phyloP scores from a whole-genome alignment of 2,113 vertebrate genomes.

The Pelecanoides urinatrix region DNA sequence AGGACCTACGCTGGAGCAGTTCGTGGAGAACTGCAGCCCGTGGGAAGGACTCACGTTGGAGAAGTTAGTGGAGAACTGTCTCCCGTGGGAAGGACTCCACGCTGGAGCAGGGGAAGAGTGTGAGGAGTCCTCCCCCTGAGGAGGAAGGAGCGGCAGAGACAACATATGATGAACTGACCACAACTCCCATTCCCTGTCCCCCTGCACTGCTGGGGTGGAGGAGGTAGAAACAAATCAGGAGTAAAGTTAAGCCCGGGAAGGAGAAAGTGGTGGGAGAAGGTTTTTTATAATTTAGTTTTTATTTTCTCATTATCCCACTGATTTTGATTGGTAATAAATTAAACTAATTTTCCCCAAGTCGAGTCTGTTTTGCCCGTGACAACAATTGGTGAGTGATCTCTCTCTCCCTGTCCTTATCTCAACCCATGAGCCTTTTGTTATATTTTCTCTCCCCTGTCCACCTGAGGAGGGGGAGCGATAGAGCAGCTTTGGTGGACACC shows the following conservation, averaged over 20 bases:
- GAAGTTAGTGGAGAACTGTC: neutral
- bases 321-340: neutral
- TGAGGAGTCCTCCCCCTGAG: neutral
- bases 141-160: neutral
- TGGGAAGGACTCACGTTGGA: neutral
- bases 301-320: neutral
- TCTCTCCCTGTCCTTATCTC: neutral
- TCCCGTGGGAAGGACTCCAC: neutral
- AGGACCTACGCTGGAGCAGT: neutral
- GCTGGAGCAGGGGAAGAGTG: neutral
- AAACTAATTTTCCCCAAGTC: neutral
- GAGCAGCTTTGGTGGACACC: neutral
- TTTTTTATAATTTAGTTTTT: neutral
- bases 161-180: neutral
- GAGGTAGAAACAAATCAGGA: neutral
- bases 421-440: neutral
- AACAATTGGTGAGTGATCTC: neutral
- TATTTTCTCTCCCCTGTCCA: neutral
- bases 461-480: neutral
- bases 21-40: neutral
- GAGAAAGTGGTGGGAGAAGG: neutral
- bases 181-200: neutral
- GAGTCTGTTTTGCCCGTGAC: neutral
- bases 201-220: neutral
- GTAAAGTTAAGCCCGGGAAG: neutral